Evolutionary conservation across 1,140 invertebrate genomes (phyloP).

Genomic region (Drosophila virilis): DNA sequence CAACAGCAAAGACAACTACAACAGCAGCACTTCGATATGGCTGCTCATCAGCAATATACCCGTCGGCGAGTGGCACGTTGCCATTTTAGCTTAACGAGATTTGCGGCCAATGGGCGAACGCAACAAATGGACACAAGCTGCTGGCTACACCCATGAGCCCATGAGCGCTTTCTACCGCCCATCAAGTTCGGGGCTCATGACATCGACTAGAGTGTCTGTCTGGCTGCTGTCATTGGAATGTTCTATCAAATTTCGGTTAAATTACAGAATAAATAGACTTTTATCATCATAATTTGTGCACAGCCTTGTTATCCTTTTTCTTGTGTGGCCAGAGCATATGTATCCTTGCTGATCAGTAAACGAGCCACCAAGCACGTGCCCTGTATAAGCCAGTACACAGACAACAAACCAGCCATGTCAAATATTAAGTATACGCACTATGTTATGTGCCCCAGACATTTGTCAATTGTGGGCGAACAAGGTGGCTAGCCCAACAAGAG

Average conservation of each 20-base stretch:
- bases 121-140: conserved; percentile 45
- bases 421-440: conserved; percentile 59
- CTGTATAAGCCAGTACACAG: neutral
- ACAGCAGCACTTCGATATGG: conserved; percentile 45
- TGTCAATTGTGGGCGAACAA: neutral
- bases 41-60: conserved; percentile 68
- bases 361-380: conserved; percentile 4
- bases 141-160: neutral
- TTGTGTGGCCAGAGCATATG: conserved; percentile 31
- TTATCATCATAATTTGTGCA: conserved; percentile 77
- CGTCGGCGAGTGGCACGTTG: conserved; percentile 68
- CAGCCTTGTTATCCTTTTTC: conserved; percentile 64
- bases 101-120: conserved; percentile 64
- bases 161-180: neutral
- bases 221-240: conserved; percentile 66
- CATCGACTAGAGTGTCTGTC: conserved; percentile 25
- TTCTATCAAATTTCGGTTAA: conserved; percentile 81
- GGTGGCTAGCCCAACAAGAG: neutral
- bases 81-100: conserved; percentile 82
- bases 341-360: conserved; percentile 24
- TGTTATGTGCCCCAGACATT: conserved; percentile 15
- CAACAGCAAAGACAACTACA: neutral
- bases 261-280: conserved; percentile 79
- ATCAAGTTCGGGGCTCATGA: conserved; percentile 21
- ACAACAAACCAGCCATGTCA: neutral